Evolutionary conservation across 1,140 invertebrate species (phyloP), one percentile per base, ranked within the genome.

Genomic region (Ceratoteleas bidentatus): DNA sequence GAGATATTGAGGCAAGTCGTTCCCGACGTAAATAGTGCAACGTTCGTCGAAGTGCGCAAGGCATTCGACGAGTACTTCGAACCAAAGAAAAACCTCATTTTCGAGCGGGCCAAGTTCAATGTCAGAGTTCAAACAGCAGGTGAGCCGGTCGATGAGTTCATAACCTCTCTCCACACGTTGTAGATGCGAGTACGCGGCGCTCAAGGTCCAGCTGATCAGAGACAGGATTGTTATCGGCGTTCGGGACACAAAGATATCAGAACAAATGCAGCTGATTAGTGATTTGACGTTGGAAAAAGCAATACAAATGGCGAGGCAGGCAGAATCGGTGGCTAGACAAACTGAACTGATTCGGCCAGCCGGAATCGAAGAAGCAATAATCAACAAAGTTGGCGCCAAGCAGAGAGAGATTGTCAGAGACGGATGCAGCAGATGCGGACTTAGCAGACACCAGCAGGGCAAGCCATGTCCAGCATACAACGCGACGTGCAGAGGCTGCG

Each of bases 201-300:
- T 90, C 15, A 76, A 84, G 15, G 88, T 90, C 6, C 79, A 87
- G 38, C 64, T 90, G 16, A 89, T 90, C 32, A 11, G 87, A 15
- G 89, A 88, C 53, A 60, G 85, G 57, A 85, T 91, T 47, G 85
- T 90, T 0, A 87, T 90, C 0, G 88, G 87, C 0, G 64, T 88
- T 10, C 15, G 32, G 9, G 65, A 69, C 32, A 38, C 5, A 4
- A 64, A 57, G 0, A 43, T 85, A 13, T 84, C 81, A 5, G 82
- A 88, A 69, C 53, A 56, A 36, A 50, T 88, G 49, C 87, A 86
- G 56, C 47, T 87, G 33, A 54, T 38, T 11, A 16, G 45, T 11
- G 53, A 81, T 9, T 50, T 86, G 0, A 85, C 84, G 2, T 50
- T 87, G 47, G 77, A 77, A 11, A 72, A 83, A 33, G 81, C 84